Conservation (phyloP, 2,888 invertebrate genomes). For the Stegophylla sp. region DNA sequence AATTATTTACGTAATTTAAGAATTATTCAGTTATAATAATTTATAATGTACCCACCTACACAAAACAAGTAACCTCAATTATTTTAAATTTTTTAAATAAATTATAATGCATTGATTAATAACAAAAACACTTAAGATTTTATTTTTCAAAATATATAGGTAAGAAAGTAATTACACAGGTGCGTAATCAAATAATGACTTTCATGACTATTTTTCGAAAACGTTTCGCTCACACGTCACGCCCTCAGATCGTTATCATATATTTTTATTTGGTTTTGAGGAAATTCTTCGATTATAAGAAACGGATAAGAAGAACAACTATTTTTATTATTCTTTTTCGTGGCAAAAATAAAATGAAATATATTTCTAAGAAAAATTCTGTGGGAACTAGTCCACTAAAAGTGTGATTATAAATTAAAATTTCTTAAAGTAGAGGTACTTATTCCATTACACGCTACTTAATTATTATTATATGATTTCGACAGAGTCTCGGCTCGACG, state of each 20-base stretch:
- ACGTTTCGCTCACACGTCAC: slow-evolving; percentile 26
- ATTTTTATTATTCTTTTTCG: not conserved
- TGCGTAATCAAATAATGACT: not conserved
- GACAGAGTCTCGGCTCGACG: not conserved
- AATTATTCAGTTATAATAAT: no score
- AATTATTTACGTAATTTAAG: no score
- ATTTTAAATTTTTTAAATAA: no score
- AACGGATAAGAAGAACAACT: slow-evolving; percentile 6
- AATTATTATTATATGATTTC: not conserved
- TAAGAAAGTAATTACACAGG: not conserved
- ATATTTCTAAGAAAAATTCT: not conserved
- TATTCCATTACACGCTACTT: not conserved
- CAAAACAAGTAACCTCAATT: no score
- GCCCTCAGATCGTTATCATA: slow-evolving; percentile 8
- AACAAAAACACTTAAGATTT: not conserved
- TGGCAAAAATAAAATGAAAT: not conserved
- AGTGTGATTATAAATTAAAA: not conserved
- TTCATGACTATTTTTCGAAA: slow-evolving; percentile 6
- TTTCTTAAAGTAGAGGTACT: not conserved
- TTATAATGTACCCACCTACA: no score
- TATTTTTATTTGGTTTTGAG: slow-evolving; percentile 2
- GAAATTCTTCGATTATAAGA: slow-evolving; percentile 24
- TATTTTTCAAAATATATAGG: not conserved
- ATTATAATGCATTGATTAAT: no score
- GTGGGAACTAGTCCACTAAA: not conserved